Percentiles rank a stretch among this genome's conserved stretches.
phyloP scores from a whole-genome alignment of 2,888 invertebrate species.

The Drosophila formosana region DNA sequence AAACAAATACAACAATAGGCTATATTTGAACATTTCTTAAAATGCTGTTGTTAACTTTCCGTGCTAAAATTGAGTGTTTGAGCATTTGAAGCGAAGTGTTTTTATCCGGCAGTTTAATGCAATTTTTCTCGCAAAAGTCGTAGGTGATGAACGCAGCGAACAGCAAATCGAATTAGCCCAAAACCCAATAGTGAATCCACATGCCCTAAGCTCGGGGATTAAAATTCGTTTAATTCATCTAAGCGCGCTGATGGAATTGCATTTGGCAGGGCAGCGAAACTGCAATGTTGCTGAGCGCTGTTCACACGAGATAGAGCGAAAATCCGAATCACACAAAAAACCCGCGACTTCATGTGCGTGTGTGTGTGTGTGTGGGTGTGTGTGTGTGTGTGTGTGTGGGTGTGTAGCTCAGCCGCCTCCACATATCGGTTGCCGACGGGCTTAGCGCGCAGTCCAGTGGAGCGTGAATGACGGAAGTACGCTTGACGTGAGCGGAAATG shows the following conservation, averaged over 20 bases:
- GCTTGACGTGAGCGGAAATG: conserved; percentile 65
- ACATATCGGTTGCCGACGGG: conserved; percentile 6
- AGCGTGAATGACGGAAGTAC: conserved; percentile 56
- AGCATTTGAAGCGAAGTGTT: too few relatives aligned
- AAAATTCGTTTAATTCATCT: neutral
- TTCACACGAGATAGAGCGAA: neutral
- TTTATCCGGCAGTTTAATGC: too few relatives aligned
- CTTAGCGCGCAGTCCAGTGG: conserved; percentile 29
- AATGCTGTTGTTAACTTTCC: too few relatives aligned
- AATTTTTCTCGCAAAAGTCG: too few relatives aligned
- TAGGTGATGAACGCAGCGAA: too few relatives aligned
- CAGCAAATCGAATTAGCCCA: neutral
- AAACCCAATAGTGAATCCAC: neutral
- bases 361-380: conserved; percentile 6
- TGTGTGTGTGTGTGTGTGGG: conserved; percentile 8
- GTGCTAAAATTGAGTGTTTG: too few relatives aligned
- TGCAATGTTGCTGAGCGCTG: neutral
- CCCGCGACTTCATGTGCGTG: neutral
- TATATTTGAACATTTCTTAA: too few relatives aligned
- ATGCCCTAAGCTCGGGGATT: neutral
- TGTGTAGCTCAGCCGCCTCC: conserved; percentile 19
- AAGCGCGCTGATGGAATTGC: conserved; percentile 10
- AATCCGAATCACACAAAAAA: neutral
- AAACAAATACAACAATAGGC: too few relatives aligned
- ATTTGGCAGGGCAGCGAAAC: conserved; percentile 16